A percentile compares a stretch with the other conserved stretches of the same genome.
phyloP scores from a whole-genome alignment of 64 coral and sea anemone species.

The Orbicella faveolata region DNA sequence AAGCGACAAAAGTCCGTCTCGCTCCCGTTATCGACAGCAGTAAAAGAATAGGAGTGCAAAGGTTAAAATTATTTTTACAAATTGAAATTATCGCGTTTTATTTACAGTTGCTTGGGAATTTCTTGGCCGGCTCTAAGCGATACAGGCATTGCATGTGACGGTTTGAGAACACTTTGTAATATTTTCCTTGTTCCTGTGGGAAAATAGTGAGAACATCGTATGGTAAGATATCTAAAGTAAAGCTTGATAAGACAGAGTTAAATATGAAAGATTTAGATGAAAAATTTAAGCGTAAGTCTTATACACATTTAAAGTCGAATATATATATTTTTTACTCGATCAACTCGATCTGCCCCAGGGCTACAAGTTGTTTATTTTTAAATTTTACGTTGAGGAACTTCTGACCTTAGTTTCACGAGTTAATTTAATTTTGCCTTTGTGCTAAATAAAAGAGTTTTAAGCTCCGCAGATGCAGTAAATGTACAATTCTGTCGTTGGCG shows the following conservation, averaged over 20 bases:
- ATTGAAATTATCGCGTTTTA: not conserved
- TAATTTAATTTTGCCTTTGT: not conserved
- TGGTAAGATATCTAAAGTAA: slow-evolving; percentile 15
- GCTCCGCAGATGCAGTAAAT: not conserved
- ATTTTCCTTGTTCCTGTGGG: slow-evolving; percentile 39
- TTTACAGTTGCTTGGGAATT: not conserved
- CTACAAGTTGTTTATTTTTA: slow-evolving; percentile 9
- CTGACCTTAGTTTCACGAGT: not conserved
- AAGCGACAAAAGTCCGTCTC: not conserved
- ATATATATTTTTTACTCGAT: not conserved
- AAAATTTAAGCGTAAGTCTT: not conserved
- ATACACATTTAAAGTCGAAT: not conserved
- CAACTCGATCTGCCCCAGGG: not conserved
- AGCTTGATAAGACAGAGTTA: slow-evolving; percentile 29
- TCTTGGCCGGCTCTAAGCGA: not conserved
- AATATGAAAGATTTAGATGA: not conserved
- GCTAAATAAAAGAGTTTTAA: not conserved
- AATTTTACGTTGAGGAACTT: not conserved
- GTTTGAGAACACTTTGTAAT: slow-evolving; percentile 30
- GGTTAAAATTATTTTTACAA: not conserved
- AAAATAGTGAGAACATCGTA: slow-evolving; percentile 29
- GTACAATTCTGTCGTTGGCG: not conserved
- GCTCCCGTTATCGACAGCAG: not conserved
- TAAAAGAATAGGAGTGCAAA: not conserved
- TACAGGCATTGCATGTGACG: slow-evolving; percentile 1